These are phyloP conservation scores for Lepus americanus DNA, from an alignment of 2,113 vertebrate genomes.

Conservation along the genomic window DNA sequence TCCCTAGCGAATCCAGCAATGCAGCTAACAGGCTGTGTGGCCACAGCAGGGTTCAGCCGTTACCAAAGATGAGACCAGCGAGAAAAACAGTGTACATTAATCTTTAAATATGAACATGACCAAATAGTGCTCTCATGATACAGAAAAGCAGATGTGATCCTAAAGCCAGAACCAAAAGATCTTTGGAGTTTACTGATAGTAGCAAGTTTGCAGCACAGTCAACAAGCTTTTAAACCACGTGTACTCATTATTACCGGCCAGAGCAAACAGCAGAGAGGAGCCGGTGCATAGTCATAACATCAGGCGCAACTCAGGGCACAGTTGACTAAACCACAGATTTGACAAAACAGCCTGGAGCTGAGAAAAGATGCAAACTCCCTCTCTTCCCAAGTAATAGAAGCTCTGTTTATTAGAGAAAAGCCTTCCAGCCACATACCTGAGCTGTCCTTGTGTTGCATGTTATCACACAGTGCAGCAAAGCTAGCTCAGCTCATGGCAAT, in stretches of 20 bases:
- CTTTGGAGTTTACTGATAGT: conserved; percentile 86
- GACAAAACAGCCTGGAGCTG: conserved; percentile 71
- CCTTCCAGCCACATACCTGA: conserved; percentile 46
- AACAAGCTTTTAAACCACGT: conserved; percentile 77
- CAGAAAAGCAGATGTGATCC: conserved; percentile 73
- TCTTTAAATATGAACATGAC: conserved; percentile 80
- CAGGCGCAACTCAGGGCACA: conserved; percentile 70
- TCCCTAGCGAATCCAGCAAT: conserved; percentile 75
- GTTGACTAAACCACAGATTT: conserved; percentile 64
- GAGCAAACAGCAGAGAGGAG: conserved; percentile 77
- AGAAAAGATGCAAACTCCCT: conserved; percentile 78
- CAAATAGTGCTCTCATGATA: conserved; percentile 63
- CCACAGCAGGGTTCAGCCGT: conserved; percentile 62
- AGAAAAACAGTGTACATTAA: conserved; percentile 73
- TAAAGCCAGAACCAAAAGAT: conserved; percentile 78
- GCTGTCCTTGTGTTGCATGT: conserved; percentile 45
- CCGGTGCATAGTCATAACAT: conserved; percentile 71
- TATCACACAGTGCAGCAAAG: conserved; percentile 44
- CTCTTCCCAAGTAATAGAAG: conserved; percentile 75
- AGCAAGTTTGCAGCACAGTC: conserved; percentile 72
- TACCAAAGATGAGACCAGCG: conserved; percentile 71
- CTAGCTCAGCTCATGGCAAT: background rate
- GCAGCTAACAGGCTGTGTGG: conserved; percentile 74
- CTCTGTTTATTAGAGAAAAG: conserved; percentile 62
- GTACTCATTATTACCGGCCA: conserved; percentile 71